phyloP scores from a whole-genome alignment of 2,888 invertebrate species.

The Amiota communis region DNA sequence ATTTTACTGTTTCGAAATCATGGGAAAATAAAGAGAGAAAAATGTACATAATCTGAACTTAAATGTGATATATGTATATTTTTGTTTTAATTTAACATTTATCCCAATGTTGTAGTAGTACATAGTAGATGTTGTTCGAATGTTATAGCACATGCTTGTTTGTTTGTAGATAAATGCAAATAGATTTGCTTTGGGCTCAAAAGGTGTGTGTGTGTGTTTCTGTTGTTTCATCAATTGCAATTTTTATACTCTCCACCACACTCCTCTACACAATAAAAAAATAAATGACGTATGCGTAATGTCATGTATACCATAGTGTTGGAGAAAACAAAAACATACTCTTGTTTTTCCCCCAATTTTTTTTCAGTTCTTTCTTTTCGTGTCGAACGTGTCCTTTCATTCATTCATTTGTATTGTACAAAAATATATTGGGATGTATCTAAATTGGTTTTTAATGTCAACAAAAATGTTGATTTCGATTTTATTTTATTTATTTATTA shows the following conservation, averaged over 20 bases:
- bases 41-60: background rate
- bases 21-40: background rate
- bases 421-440: conserved; percentile 20
- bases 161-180: conserved; percentile 6
- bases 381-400: too few species aligned
- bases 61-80: too few species aligned
- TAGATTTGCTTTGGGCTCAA: conserved; percentile 10
- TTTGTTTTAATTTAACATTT: too few species aligned
- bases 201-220: conserved; percentile 3
- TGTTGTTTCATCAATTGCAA: background rate
- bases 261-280: conserved; percentile 1
- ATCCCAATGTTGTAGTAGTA: background rate
- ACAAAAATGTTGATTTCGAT: conserved; percentile 36
- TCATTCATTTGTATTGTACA: background rate
- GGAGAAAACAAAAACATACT: too few species aligned
- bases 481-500: conserved; percentile 8
- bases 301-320: conserved; percentile 1
- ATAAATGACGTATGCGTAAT: conserved; percentile 15
- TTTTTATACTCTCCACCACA: background rate
- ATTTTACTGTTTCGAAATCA: conserved; percentile 27
- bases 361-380: too few species aligned
- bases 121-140: background rate
- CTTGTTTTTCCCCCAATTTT: too few species aligned
- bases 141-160: background rate
- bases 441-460: conserved; percentile 54